phyloP scores from a whole-genome alignment of 2,797 vertebrate genomes.

The Pseudopleuronectes americanus region DNA sequence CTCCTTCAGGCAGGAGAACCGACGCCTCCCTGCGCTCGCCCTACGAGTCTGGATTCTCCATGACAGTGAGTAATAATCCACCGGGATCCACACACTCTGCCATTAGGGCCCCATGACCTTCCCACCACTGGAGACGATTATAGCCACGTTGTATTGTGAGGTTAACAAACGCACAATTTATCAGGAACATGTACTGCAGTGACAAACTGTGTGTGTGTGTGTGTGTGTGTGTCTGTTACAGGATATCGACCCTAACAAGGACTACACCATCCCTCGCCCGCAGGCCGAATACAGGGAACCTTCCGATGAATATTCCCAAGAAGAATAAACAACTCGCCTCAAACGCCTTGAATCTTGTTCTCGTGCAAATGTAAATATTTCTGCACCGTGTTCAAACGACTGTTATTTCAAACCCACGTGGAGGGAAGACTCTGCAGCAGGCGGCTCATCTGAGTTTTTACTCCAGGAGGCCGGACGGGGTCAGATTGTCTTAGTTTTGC shows the following conservation, averaged over 20 bases:
- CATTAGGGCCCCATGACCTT: constrained; percentile 44
- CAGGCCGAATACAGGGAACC: constrained; percentile 80
- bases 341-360: not conserved
- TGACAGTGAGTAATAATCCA: constrained; percentile 76
- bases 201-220: constrained; percentile 12
- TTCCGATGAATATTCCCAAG: constrained; percentile 78
- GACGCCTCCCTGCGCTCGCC: constrained; percentile 71
- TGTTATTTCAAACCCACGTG: not conserved
- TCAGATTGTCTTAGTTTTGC: constrained; percentile 30
- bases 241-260: constrained; percentile 82
- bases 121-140: constrained; percentile 21
- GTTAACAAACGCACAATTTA: constrained; percentile 35
- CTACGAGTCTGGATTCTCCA: constrained; percentile 80
- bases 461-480: constrained; percentile 22
- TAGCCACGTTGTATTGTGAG: constrained; percentile 10
- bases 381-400: constrained; percentile 12
- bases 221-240: constrained; percentile 67
- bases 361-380: constrained; percentile 60
- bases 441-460: constrained; percentile 33
- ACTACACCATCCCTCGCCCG: constrained; percentile 89
- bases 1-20: constrained; percentile 63
- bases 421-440: constrained; percentile 3
- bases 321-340: constrained; percentile 38
- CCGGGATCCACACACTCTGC: constrained; percentile 25
- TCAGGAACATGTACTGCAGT: constrained; percentile 4